A percentile compares a stretch with the other conserved stretches of the same genome.
Evolutionary conservation across 2,888 invertebrate genomes (phyloP).

Genomic region (Disparrhopalites patrizii): DNA sequence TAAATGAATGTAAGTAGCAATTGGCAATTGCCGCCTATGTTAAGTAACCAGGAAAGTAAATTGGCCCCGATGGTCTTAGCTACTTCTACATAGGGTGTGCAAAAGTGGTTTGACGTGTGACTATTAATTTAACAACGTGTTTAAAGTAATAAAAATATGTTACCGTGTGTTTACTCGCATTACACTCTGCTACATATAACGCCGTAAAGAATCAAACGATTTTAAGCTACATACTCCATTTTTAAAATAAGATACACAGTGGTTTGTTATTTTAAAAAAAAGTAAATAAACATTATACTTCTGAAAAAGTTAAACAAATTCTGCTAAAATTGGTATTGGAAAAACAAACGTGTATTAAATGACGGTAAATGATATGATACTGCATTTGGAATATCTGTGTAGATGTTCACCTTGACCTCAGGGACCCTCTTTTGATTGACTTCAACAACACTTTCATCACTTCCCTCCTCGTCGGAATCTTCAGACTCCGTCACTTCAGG

Average conservation of each 20-base stretch:
- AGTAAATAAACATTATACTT: neutral
- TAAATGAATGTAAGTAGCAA: no score
- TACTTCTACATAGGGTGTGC: no score
- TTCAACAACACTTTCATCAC: constrained; percentile 46
- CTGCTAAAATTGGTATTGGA: neutral
- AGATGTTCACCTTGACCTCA: constrained; percentile 44
- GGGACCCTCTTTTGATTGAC: constrained; percentile 30
- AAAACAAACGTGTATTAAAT: neutral
- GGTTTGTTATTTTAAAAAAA: neutral
- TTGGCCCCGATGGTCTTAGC: no score
- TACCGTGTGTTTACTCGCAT: no score
- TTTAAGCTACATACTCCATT: neutral
- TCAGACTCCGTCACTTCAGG: constrained; percentile 48
- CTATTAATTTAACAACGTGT: no score
- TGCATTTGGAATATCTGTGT: neutral
- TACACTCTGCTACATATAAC: no score
- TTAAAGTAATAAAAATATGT: no score
- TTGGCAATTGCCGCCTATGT: no score
- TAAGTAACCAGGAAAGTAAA: no score
- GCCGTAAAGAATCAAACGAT: no score
- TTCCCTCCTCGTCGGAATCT: constrained; percentile 44
- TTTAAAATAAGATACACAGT: neutral
- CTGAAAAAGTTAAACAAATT: neutral
- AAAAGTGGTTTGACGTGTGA: no score
- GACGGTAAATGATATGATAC: neutral